A percentile compares a stretch with the other conserved stretches of the same genome.
These are phyloP conservation scores for Brachystomella parvula DNA, from an alignment of 1,140 invertebrate species.

Conservation along the genomic window DNA sequence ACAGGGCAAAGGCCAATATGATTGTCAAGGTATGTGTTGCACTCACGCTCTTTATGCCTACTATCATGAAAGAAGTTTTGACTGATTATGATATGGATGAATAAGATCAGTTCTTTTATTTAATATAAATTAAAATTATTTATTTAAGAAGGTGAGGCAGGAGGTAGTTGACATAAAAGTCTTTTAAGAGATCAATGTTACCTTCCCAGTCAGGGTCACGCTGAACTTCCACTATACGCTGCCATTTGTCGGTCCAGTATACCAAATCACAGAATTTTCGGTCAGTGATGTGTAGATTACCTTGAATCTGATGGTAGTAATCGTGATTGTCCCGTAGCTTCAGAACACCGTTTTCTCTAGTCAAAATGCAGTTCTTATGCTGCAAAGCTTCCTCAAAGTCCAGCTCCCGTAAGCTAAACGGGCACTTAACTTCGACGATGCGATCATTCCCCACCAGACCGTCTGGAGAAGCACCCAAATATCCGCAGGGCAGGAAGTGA, in stretches of 20 bases:
- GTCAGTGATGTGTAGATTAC: neutral
- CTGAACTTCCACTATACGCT: neutral
- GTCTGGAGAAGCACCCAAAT: constrained; percentile 37
- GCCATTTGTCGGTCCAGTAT: neutral
- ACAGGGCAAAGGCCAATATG: too few species aligned
- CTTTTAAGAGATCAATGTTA: neutral
- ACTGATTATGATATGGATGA: too few species aligned
- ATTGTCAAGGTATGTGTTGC: too few species aligned
- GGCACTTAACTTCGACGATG: constrained; percentile 38
- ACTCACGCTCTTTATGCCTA: too few species aligned
- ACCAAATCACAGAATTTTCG: neutral
- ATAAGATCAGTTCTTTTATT: neutral
- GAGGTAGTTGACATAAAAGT: neutral
- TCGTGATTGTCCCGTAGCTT: neutral
- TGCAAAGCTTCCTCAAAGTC: neutral
- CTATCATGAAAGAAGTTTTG: too few species aligned
- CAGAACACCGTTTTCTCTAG: neutral
- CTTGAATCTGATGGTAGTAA: constrained; percentile 16
- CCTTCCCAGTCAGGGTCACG: neutral
- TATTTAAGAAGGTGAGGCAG: neutral
- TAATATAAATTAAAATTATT: neutral
- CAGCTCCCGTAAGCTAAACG: neutral
- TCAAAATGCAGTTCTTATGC: neutral
- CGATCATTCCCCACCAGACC: constrained; percentile 35
- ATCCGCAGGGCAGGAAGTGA: neutral